Evolutionary conservation across 2,797 vertebrate species (phyloP).

Genomic region (Esox masquinongy): DNA sequence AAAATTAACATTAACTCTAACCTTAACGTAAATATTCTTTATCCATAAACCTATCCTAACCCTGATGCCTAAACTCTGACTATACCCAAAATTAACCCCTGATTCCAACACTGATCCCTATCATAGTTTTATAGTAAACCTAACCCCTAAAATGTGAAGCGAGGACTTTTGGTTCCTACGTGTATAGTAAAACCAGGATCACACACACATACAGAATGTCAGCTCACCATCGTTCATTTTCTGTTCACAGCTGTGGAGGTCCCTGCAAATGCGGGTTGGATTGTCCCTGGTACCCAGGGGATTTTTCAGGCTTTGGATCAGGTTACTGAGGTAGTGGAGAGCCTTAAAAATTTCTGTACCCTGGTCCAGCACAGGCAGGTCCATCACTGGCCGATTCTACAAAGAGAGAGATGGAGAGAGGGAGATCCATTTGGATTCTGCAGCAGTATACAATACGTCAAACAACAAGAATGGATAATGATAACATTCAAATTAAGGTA

Average conservation of each 20-base stretch:
- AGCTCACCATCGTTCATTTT: constrained; percentile 87
- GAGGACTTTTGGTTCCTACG: too few relatives aligned
- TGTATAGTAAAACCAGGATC: too few relatives aligned
- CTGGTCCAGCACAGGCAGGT: constrained; percentile 87
- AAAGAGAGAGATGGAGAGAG: background rate
- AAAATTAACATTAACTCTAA: too few relatives aligned
- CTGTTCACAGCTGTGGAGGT: constrained; percentile 96
- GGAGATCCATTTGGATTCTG: background rate
- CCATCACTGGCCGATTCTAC: constrained; percentile 81
- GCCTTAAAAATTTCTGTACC: constrained; percentile 96
- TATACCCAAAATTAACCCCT: too few relatives aligned
- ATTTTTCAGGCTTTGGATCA: constrained; percentile 97
- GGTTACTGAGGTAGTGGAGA: constrained; percentile 98
- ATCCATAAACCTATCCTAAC: too few relatives aligned
- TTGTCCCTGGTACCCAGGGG: constrained; percentile 93
- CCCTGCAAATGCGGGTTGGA: constrained; percentile 94
- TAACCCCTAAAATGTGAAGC: too few relatives aligned
- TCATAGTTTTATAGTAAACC: too few relatives aligned
- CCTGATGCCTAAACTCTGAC: too few relatives aligned
- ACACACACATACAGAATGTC: background rate
- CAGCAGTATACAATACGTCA: background rate
- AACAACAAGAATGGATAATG: background rate
- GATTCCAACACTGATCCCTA: too few relatives aligned
- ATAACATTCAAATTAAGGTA: background rate
- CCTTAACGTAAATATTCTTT: too few relatives aligned